phyloP scores from a whole-genome alignment of 2,113 vertebrate genomes.

The Gorilla gorilla region DNA sequence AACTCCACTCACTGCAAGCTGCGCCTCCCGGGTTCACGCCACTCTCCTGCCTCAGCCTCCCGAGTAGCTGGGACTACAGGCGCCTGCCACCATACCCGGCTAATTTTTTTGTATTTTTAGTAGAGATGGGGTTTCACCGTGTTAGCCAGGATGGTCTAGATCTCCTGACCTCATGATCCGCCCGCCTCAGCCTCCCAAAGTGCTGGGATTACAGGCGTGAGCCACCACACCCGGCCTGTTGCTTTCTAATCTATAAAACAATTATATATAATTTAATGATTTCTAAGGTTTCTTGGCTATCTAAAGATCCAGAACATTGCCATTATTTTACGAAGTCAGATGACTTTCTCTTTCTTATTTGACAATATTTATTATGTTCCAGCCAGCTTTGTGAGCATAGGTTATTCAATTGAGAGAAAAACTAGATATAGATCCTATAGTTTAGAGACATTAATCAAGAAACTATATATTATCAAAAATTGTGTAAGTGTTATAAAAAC shows the following conservation, averaged over 20 bases:
- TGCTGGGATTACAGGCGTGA: too few relatives aligned
- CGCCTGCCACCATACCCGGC: too few relatives aligned
- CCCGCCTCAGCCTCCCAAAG: too few relatives aligned
- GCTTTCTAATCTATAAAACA: background rate
- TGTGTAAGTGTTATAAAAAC: background rate
- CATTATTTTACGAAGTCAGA: background rate
- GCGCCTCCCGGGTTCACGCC: too few relatives aligned
- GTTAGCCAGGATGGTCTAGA: too few relatives aligned
- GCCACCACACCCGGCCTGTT: background rate
- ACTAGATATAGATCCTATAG: background rate
- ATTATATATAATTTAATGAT: background rate
- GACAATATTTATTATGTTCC: background rate
- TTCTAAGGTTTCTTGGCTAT: background rate
- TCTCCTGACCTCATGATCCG: too few relatives aligned
- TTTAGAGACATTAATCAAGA: background rate
- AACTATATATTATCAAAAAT: conserved; percentile 7
- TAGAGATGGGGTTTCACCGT: too few relatives aligned
- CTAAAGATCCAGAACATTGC: background rate
- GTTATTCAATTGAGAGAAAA: background rate
- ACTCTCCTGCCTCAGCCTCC: too few relatives aligned
- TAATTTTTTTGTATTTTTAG: too few relatives aligned
- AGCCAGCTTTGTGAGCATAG: background rate
- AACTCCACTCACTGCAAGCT: too few relatives aligned
- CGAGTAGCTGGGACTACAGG: too few relatives aligned
- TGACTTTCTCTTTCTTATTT: background rate